Evolutionary conservation across 2,113 vertebrate species (phyloP).

Genomic region (Pterocles gutturalis): DNA sequence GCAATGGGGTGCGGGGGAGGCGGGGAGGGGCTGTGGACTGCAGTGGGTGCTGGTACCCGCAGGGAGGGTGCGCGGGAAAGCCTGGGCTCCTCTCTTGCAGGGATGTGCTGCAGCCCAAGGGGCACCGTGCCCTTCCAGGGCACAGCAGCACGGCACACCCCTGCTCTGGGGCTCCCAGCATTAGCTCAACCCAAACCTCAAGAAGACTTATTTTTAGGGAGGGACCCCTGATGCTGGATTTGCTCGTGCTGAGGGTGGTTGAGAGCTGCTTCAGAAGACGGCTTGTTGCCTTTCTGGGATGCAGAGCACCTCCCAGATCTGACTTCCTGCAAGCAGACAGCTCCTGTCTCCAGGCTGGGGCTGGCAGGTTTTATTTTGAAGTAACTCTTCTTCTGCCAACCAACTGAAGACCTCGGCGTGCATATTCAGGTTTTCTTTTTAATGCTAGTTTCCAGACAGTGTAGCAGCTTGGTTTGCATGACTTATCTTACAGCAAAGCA

Average conservation of each 20-base stretch:
- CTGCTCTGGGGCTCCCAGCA: accelerated
- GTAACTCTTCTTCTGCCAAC: background rate
- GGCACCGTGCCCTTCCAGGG: accelerated
- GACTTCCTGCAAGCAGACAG: background rate
- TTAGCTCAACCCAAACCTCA: background rate
- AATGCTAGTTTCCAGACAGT: background rate
- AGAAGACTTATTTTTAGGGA: accelerated
- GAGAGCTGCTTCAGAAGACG: background rate
- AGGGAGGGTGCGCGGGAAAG: background rate
- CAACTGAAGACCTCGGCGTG: accelerated
- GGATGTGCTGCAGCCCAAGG: accelerated
- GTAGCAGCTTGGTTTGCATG: background rate
- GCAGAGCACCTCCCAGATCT: background rate
- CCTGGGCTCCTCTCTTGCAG: accelerated
- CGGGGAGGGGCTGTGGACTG: background rate
- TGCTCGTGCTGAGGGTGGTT: background rate
- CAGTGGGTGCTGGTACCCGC: background rate
- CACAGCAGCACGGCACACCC: background rate
- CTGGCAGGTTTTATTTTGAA: accelerated
- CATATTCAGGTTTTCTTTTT: background rate
- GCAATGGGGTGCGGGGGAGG: background rate
- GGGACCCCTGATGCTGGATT: background rate
- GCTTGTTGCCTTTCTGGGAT: background rate
- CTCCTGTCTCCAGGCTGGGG: background rate
- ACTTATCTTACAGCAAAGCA: background rate